Percentiles rank a stretch among this genome's conserved stretches.
Conservation (phyloP, 2,888 invertebrate species). For the Entomobrya multifasciata region DNA sequence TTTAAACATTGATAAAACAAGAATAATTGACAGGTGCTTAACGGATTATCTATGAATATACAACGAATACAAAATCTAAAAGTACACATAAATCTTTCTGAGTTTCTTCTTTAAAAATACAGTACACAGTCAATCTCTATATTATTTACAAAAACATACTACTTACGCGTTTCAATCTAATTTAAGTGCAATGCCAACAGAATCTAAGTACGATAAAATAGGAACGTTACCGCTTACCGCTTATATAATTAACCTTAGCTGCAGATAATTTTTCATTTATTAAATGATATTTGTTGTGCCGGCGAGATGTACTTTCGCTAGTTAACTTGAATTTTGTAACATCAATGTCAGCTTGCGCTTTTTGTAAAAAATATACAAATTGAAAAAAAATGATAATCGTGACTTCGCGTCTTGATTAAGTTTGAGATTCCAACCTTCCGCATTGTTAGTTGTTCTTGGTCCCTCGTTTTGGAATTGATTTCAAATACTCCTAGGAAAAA, state of each 20-base stretch:
- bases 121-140: too few relatives aligned
- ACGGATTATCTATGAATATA: too few relatives aligned
- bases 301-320: background rate
- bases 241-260: background rate
- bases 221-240: background rate
- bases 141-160: too few relatives aligned
- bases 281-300: too few relatives aligned
- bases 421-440: background rate
- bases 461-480: background rate
- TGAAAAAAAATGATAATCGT: background rate
- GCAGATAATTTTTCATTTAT: too few relatives aligned
- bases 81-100: too few relatives aligned
- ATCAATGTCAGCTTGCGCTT: background rate
- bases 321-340: background rate
- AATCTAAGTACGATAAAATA: background rate
- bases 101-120: too few relatives aligned
- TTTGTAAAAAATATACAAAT: too few relatives aligned
- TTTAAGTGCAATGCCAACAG: too few relatives aligned
- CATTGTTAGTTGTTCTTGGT: slow-evolving; percentile 12
- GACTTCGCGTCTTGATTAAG: background rate
- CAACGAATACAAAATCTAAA: too few relatives aligned
- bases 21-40: too few relatives aligned
- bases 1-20: too few relatives aligned
- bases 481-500: background rate
- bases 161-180: background rate